Conservation (phyloP, 2,113 vertebrate genomes). For the Callopanchax toddi region DNA sequence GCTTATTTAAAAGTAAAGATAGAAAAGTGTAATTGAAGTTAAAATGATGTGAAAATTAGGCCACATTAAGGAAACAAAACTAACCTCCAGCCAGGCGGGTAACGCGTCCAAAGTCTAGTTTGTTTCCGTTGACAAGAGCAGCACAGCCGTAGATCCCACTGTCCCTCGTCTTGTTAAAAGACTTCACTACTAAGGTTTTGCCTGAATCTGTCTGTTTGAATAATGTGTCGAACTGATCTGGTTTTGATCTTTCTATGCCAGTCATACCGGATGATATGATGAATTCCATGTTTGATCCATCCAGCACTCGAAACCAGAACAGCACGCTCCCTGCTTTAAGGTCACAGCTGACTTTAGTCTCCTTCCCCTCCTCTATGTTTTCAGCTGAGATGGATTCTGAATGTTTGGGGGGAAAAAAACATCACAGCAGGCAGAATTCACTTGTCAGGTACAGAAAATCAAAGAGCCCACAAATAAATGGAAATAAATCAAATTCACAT, state of each 20-base stretch:
- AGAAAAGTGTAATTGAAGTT: neutral
- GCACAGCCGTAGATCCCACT: constrained; percentile 68
- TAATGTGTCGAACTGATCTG: fast-evolving
- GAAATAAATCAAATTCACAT: neutral
- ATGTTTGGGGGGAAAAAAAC: neutral
- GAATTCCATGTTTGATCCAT: constrained; percentile 39
- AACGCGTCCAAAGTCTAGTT: constrained; percentile 4
- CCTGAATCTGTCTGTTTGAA: fast-evolving
- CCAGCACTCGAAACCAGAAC: constrained; percentile 50
- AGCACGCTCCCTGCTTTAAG: fast-evolving
- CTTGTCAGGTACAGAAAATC: fast-evolving
- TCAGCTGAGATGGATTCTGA: constrained; percentile 1
- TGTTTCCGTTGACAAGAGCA: neutral
- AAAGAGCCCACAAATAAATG: neutral
- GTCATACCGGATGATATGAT: constrained; percentile 22
- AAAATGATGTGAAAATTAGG: neutral
- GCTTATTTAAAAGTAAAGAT: neutral
- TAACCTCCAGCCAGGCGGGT: constrained; percentile 59
- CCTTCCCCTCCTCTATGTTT: fast-evolving
- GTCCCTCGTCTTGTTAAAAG: constrained; percentile 46
- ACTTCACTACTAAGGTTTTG: neutral
- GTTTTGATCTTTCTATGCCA: fast-evolving
- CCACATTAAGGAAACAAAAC: neutral
- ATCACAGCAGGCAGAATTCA: neutral
- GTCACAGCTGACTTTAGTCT: fast-evolving